phyloP scores from a whole-genome alignment of 2,113 vertebrate species.

The Rhea pennata region DNA sequence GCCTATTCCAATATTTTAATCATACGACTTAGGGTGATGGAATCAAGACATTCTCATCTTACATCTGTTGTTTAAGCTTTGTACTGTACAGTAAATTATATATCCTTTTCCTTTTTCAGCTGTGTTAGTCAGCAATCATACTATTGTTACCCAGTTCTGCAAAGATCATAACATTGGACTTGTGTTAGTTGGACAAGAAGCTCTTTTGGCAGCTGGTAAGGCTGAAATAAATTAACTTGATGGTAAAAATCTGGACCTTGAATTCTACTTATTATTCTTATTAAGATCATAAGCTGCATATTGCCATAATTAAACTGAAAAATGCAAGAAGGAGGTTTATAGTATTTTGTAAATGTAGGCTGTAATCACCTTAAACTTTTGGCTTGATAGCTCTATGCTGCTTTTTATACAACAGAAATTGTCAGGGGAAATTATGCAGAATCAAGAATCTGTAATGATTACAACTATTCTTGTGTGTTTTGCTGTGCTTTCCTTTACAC shows the following conservation, averaged over 20 bases:
- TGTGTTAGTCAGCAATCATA: constrained; percentile 84
- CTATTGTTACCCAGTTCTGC: constrained; percentile 86
- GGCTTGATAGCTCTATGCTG: background rate
- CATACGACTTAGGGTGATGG: background rate
- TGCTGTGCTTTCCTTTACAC: background rate
- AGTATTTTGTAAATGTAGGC: background rate
- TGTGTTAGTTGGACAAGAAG: constrained; percentile 86
- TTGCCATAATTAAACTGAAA: background rate
- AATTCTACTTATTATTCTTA: background rate
- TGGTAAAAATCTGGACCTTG: background rate
- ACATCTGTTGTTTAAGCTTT: background rate
- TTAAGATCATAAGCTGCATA: background rate
- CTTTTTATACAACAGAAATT: background rate
- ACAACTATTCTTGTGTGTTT: background rate
- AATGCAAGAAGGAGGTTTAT: background rate
- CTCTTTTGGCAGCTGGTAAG: constrained; percentile 84
- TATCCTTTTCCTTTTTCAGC: constrained; percentile 63
- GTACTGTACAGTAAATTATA: background rate
- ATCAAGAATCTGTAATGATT: background rate
- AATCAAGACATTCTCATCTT: background rate
- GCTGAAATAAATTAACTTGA: background rate
- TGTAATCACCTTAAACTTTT: background rate
- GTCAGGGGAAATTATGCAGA: background rate
- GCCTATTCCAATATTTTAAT: background rate
- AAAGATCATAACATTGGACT: constrained; percentile 86